Base-by-base conservation (phyloP, 2,113 vertebrate genomes). In the Erythrolamprus reginae region DNA sequence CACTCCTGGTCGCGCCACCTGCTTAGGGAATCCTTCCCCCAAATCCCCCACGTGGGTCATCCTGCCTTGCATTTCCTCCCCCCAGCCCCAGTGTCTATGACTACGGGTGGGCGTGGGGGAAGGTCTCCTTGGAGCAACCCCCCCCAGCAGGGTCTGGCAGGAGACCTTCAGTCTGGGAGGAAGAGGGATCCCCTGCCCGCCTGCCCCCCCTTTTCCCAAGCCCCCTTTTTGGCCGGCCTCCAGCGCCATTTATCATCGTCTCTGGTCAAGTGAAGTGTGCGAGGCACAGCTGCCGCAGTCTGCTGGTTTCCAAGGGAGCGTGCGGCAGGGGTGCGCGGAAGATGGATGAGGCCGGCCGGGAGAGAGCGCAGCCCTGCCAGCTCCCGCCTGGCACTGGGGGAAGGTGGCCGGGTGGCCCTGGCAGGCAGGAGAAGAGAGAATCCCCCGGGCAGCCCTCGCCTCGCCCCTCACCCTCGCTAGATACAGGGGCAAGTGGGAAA, bases 201-300 rank as follows among this genome's bases (percentile, higher is more conserved):
- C n/a, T n/a, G n/a, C n/a, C n/a, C 56, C 56, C 93, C 93, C 87
- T 91, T 90, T 92, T 93, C 87, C 93, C 23, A 47, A 88, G 89
- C 24, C 82, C 19, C 90, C 56, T 82, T 93, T 93, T 93, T 92
- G 93, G 92, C 42, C 90, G 95, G 88, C 93, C 94, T 93, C 92
- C 88, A 92, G 96, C 93, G 93, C 96, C 97, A 97, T 97, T 96
- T 96, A 97, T 97, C 97, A 97, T 97, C 96, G 96, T 97, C 97
- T 97, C 95, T 95, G 96, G 96, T 95, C 96, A 97, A 97, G 97
- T 96, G 96, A 95, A 97, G 97, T 97, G 96, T 97, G 97, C 96
- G 95, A 95, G 96, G 95, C 97, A 93, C 97, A 97, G 96, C 97
- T 97, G 97, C 96, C 96, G 93, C 95, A 94, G 91, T 96, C 96